Evolutionary conservation across 23 tunicate species (phyloP).

Genomic region (Diplosoma virens): DNA sequence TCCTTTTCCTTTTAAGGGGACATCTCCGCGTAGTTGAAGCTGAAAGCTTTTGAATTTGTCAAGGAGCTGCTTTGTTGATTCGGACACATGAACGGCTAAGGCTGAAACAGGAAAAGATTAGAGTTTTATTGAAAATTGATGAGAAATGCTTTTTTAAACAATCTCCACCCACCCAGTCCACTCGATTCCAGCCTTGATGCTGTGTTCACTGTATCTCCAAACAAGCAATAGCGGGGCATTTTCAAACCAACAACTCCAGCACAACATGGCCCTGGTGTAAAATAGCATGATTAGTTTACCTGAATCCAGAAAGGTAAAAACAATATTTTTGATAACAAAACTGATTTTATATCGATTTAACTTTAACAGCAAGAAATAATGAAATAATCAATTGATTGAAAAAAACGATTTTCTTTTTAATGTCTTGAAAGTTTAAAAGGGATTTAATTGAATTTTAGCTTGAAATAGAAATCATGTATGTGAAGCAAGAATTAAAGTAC

Average conservation of each 20-base stretch:
- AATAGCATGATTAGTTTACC: no score
- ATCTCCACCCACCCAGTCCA: constrained; percentile 89
- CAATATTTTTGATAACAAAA: no score
- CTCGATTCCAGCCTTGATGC: constrained; percentile 93
- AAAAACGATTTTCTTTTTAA: no score
- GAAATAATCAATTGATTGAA: no score
- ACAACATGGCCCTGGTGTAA: constrained; percentile 98
- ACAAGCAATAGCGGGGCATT: constrained; percentile 96
- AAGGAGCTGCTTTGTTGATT: constrained; percentile 69
- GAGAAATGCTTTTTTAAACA: background rate
- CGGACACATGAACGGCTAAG: constrained; percentile 80
- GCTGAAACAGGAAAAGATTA: constrained; percentile 32
- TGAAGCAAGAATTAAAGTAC: no score
- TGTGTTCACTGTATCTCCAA: constrained; percentile 98
- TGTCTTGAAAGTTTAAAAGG: no score
- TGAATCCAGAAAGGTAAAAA: no score
- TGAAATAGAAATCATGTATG: no score
- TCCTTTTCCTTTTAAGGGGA: constrained; percentile 83
- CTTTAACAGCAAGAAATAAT: no score
- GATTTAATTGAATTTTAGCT: no score
- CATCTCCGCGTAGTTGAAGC: constrained; percentile 80
- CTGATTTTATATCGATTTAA: no score
- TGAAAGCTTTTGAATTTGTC: constrained; percentile 65
- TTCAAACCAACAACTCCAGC: constrained; percentile 98
- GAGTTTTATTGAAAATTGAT: background rate